Conservation (phyloP, 2,797 vertebrate species). For the Phrynocephalus forsythii region DNA sequence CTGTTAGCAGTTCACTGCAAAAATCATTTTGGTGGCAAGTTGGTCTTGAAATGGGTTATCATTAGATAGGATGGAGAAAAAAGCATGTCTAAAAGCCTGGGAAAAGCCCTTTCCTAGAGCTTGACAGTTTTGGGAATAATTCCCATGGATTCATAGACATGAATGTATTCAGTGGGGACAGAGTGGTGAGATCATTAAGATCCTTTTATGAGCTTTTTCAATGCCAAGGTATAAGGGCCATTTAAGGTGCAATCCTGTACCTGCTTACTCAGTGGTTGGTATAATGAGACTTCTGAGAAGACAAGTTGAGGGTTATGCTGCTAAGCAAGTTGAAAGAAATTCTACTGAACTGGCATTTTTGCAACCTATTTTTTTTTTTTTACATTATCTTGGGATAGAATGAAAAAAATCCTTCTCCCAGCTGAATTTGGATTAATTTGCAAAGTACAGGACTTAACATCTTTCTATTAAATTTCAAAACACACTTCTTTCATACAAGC, state of each 20-base stretch:
- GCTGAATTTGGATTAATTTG: not conserved
- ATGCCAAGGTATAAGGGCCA: not conserved
- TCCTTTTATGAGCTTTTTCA: not conserved
- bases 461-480: not conserved
- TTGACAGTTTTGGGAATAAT: not conserved
- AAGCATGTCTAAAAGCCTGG: not conserved
- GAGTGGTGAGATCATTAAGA: not conserved
- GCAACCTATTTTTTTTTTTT: not conserved
- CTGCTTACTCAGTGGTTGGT: not conserved
- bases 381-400: not conserved
- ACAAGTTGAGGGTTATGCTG: not conserved
- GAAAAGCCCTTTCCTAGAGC: not conserved
- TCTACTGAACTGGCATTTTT: not conserved
- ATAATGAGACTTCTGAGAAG: not conserved
- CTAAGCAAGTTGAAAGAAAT: slow-evolving; percentile 2
- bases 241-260: not conserved
- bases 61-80: not conserved
- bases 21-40: not conserved
- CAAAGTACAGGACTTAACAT: no score
- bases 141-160: not conserved
- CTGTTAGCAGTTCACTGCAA: not conserved
- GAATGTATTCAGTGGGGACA: not conserved
- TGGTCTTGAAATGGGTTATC: slow-evolving; percentile 6
- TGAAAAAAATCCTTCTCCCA: slow-evolving; percentile 13
- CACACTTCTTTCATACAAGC: not conserved